Base-by-base conservation (phyloP, 2,888 invertebrate species). In the Xestoiulus laeticollis region DNA sequence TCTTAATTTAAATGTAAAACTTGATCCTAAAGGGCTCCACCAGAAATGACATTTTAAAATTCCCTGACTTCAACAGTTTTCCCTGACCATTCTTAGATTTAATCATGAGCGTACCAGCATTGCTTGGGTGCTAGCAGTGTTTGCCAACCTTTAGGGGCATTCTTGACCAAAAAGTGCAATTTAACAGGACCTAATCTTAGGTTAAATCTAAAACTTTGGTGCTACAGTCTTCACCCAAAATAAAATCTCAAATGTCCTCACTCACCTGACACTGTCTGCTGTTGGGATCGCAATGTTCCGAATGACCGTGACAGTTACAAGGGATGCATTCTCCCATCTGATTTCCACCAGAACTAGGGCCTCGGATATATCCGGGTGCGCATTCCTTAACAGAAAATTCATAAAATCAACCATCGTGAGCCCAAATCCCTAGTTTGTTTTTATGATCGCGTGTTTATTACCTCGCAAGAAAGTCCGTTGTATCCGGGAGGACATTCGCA, bases 401-500 rank as follows among this genome's bases (percentile, higher is more conserved):
- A 10, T n/a, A n/a, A 68, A 1, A 38, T 93, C 30, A 93, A 93
- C 89, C 93, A n/a, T n/a, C n/a, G n/a, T n/a, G n/a, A n/a, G n/a
- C 91, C 22, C 89, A 38, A 2, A 91, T n/a, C 93, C 93, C 32
- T 91, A 90, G 53, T 91, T 91, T 32, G n/a, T n/a, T n/a, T n/a
- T n/a, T n/a, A 53, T 53, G 16, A 53, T 16, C 53, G 16, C 53
- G 16, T 16, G 53, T 59, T 89, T 90, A 90, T 92, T n/a, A 94
- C 95, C 93, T 97, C 96, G 91, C 97, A 98, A 38, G 97, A 97
- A 32, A 95, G 93, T 88, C 97, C 97, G 85, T 94, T 93, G 91
- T 97, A 98, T 85, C 97, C 97, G 0, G 94, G 93, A 0, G 98
- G 98, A 91, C 98, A 98, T 43, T 93, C 92, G 91, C 99, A 99